Evolutionary conservation across 2,888 invertebrate species (phyloP), one percentile per base, ranked within the genome.

Genomic region (Machimus rusticus): DNA sequence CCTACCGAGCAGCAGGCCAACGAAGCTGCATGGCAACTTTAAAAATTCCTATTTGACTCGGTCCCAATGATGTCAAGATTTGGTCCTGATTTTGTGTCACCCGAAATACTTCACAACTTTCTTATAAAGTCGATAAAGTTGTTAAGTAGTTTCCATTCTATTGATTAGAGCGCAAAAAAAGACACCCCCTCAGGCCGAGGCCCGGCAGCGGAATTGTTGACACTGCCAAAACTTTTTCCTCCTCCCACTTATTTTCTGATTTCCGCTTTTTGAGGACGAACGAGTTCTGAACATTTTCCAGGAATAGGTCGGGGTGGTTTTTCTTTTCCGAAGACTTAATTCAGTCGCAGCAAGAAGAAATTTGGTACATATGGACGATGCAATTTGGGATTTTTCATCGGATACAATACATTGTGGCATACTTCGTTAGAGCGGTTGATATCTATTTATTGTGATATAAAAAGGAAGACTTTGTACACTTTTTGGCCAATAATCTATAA

Each of bases 31-130:
- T 37, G 37, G 57, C 23, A 82, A 82, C 28, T 55, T 66, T 82
- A 57, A 82, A 66, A 82, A 82, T 82, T 82, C 82, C 57, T 82
- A 82, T 82, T 82, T 82, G 82, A 82, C 82, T 82, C 57, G 37
- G 82, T 82, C 55, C 82, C 82, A 82, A 82, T 82, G 82, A 82
- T 82, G 82, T 82, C 82, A 82, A 82, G 66, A 82, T 82, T 82
- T 82, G 34, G 82, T 82, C 66, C 34, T 82, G 82, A 82, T 82
- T 82, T 23, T 82, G 82, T 39, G 82, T 82, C 82, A 82, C 46
- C 82, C 82, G 57, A 66, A 82, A 82, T 82, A 82, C 82, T 82
- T 82, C 34, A 66, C 82, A 82, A 82, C 66, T 82, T 82, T 82
- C 66, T 82, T 82, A 82, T 34, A 82, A 55, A 82, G 34, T 82